These are phyloP conservation scores for Pseudococcus longispinus DNA, from an alignment of 2,888 invertebrate species.

Conservation along the genomic window DNA sequence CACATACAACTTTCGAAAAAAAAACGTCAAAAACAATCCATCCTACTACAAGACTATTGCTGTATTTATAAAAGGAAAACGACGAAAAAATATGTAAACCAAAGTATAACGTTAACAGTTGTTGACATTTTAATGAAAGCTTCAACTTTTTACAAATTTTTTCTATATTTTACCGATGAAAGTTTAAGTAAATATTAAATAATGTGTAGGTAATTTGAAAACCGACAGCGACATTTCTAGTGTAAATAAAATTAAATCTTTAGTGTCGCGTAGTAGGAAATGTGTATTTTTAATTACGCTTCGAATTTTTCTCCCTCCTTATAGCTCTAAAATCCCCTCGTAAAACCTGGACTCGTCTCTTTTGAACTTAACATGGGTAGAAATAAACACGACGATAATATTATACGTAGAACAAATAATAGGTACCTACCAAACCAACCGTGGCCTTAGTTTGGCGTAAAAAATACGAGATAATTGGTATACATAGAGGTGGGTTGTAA, in stretches of 20 bases:
- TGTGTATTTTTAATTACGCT: slow-evolving; percentile 22
- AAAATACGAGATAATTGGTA: not conserved
- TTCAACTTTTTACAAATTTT: not conserved
- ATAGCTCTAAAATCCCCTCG: not conserved
- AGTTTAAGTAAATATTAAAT: slow-evolving; percentile 29
- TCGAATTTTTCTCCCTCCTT: not conserved
- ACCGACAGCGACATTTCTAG: not conserved
- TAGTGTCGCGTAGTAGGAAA: not conserved
- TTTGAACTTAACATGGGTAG: not conserved
- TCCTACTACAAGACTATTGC: too few relatives aligned
- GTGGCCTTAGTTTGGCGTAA: not conserved
- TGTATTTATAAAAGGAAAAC: not conserved
- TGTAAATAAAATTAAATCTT: not conserved
- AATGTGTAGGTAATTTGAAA: not conserved
- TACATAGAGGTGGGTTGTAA: not conserved
- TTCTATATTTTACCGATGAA: not conserved
- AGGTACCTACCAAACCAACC: too few relatives aligned
- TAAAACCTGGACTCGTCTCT: not conserved
- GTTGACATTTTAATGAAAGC: slow-evolving; percentile 17
- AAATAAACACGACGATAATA: not conserved
- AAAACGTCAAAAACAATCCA: too few relatives aligned
- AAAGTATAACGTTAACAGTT: not conserved
- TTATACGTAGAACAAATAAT: not conserved
- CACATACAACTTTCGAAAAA: too few relatives aligned
- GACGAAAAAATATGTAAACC: not conserved